Evolutionary conservation across 2,888 invertebrate species (phyloP).

Genomic region (Drosophila rellima): DNA sequence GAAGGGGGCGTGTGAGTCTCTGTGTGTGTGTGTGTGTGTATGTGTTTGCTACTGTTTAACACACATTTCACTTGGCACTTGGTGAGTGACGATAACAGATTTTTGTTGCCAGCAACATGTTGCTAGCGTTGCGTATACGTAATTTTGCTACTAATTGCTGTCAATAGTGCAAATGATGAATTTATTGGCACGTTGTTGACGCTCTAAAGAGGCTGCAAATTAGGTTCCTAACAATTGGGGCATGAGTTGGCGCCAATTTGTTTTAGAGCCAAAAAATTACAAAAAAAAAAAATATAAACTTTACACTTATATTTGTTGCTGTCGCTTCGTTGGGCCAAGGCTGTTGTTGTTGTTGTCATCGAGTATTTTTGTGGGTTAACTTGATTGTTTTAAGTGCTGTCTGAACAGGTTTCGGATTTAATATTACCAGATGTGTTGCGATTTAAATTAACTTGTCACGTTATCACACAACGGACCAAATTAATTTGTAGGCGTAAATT

Average conservation of each 20-base stretch:
- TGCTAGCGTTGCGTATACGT: constrained; percentile 60
- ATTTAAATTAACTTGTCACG: constrained; percentile 26
- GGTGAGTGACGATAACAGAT: not conserved
- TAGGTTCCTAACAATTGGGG: constrained; percentile 36
- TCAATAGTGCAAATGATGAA: constrained; percentile 36
- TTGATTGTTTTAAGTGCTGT: constrained; percentile 47
- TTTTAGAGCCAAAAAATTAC: constrained; percentile 7
- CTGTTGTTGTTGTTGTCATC: constrained; percentile 36
- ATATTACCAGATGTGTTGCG: constrained; percentile 16
- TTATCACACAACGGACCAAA: constrained; percentile 25
- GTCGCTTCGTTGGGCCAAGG: constrained; percentile 61
- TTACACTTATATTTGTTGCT: constrained; percentile 24
- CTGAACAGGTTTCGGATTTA: constrained; percentile 58
- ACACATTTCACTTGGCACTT: constrained; percentile 11
- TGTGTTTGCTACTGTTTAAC: constrained; percentile 20
- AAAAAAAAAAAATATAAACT: constrained; percentile 11
- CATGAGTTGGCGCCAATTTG: constrained; percentile 47
- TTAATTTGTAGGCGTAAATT: constrained; percentile 9
- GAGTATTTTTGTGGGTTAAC: constrained; percentile 62
- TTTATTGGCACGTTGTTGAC: constrained; percentile 19
- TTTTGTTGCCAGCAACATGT: constrained; percentile 49
- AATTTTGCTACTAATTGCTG: constrained; percentile 40
- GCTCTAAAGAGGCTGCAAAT: constrained; percentile 26
- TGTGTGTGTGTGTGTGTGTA: not conserved
- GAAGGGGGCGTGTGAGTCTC: not conserved